Base-by-base conservation (phyloP, 2,888 invertebrate genomes). In the Melinopterus prodromus region DNA sequence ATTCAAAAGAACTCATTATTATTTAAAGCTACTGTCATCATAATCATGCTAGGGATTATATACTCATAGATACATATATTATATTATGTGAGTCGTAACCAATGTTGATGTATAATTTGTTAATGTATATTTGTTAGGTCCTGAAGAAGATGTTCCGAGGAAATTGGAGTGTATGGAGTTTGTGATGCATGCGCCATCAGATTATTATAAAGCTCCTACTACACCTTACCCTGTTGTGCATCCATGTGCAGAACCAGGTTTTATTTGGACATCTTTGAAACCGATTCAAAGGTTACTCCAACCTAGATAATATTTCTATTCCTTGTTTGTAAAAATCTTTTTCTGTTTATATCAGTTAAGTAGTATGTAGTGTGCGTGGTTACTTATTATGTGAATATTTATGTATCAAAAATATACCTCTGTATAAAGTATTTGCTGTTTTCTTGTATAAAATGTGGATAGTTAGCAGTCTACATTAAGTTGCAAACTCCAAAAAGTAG, bases 141-240 rank as follows among this genome's bases (percentile, higher is more conserved):
- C 97, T 0, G 97, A 97, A 87, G 98, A 98, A 90, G 97, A 98
- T 83, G 90, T 96, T 1, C 95, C 97, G 0, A 91, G 98, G 6
- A 95, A 94, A 88, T 90, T 98, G 78, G 95, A 96, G 38, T 96
- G 93, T 84, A 94, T 98, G 94, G 95, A 97, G 86, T 98, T 98
- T 90, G 93, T 98, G 16, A 97, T 97, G 95, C 97, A 97, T 86
- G 97, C 97, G 0, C 98, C 98, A 0, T 96, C 97, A 0, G 97
- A 97, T 88, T 98, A 98, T 89, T 97, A 94, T 88, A 94, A 94
- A 86, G 92, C 95, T 7, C 93, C 92, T 84, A 94, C 92, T 83
- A 93, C 93, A 14, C 97, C 97, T 0, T 97, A 95, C 88, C 95
- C 96, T 0, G 89, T 92, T 69, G 90, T 92, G 0, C 84, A 87